phyloP scores from a whole-genome alignment of 1,140 invertebrate species.

The Armadillidium nasatum region DNA sequence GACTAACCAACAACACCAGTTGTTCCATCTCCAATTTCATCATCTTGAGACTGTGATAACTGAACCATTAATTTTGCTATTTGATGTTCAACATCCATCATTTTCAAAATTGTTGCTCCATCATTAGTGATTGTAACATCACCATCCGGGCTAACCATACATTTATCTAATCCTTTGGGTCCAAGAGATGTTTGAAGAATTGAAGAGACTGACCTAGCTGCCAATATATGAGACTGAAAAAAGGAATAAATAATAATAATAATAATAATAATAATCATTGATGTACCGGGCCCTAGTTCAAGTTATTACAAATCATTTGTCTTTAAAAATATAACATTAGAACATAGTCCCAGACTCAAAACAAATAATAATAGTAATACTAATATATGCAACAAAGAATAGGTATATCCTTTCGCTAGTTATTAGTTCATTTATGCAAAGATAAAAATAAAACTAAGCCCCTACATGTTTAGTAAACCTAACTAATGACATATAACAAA shows the following conservation, averaged over 20 bases:
- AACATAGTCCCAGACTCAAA: not conserved
- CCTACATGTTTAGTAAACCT: too few species aligned
- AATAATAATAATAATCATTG: not conserved
- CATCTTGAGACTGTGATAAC: constrained; percentile 96
- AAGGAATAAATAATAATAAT: constrained; percentile 3
- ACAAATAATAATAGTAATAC: constrained; percentile 13
- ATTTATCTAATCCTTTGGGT: constrained; percentile 93
- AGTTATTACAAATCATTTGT: not conserved
- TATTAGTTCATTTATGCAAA: too few species aligned
- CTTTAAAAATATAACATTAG: not conserved
- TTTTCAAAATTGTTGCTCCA: constrained; percentile 97
- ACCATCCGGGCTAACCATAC: constrained; percentile 95
- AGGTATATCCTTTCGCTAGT: too few species aligned
- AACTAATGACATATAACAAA: too few species aligned
- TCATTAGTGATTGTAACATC: constrained; percentile 99
- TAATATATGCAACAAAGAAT: too few species aligned
- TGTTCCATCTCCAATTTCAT: constrained; percentile 99
- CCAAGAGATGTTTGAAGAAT: constrained; percentile 91
- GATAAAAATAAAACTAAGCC: too few species aligned
- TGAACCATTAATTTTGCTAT: constrained; percentile 98
- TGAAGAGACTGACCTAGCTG: constrained; percentile 81
- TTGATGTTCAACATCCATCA: constrained; percentile 99
- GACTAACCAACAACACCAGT: constrained; percentile 88
- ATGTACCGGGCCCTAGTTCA: not conserved
- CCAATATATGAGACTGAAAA: constrained; percentile 91